phyloP scores from a whole-genome alignment of 1,140 invertebrate genomes.

The Drosophila saltans region DNA sequence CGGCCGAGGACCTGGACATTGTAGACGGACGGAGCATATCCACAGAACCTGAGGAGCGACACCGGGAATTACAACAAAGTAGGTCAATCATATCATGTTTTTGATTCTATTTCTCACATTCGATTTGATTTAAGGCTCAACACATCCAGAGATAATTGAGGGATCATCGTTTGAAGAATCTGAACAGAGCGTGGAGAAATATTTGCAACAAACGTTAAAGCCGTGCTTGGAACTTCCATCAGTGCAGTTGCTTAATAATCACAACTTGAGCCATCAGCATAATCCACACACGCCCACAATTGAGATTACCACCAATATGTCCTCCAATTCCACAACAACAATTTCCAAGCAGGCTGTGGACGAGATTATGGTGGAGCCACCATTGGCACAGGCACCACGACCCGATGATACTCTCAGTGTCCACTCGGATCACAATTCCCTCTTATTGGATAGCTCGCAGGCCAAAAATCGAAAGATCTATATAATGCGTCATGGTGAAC shows the following conservation, averaged over 20 bases:
- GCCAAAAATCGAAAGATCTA: constrained; percentile 85
- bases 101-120: neutral
- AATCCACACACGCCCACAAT: constrained; percentile 73
- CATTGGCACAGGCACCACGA: constrained; percentile 47
- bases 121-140: constrained; percentile 26
- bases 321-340: constrained; percentile 52
- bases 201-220: constrained; percentile 71
- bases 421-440: constrained; percentile 61
- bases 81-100: constrained; percentile 13
- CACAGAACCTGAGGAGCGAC: constrained; percentile 71
- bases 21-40: constrained; percentile 83
- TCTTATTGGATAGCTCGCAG: constrained; percentile 39
- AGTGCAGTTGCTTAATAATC: constrained; percentile 58
- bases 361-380: constrained; percentile 75
- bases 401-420: constrained; percentile 74
- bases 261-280: constrained; percentile 58
- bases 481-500: constrained; percentile 89
- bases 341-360: constrained; percentile 57
- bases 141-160: constrained; percentile 71
- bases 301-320: constrained; percentile 73
- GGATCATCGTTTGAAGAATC: constrained; percentile 77
- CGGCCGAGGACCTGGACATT: constrained; percentile 83
- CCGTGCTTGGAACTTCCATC: constrained; percentile 74
- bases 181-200: constrained; percentile 78
- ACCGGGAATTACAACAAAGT: constrained; percentile 60